Conservation (phyloP, 2,113 vertebrate species). For the Melanotaenia duboulayi region DNA sequence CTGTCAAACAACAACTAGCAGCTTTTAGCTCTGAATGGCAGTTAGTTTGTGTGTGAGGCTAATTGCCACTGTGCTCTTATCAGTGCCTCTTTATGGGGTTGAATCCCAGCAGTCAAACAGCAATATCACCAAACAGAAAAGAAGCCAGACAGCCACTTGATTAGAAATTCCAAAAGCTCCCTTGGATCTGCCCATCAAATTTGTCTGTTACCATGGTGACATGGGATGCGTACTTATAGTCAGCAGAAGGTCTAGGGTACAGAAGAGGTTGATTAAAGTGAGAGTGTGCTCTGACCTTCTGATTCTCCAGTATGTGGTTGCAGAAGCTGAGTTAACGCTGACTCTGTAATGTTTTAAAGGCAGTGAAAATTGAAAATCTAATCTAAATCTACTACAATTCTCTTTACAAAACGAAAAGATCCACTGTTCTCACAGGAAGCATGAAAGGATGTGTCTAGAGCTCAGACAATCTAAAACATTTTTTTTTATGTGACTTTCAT, state of each 20-base stretch:
- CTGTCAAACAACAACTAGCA: constrained; percentile 27
- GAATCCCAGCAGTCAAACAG: constrained; percentile 60
- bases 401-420: constrained; percentile 1
- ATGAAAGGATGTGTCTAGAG: neutral
- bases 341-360: constrained; percentile 16
- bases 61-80: constrained; percentile 59
- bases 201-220: constrained; percentile 61
- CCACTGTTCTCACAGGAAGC: constrained; percentile 1
- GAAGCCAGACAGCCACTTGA: constrained; percentile 66
- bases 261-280: constrained; percentile 60
- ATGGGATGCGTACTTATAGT: constrained; percentile 29
- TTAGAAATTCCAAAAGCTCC: constrained; percentile 70
- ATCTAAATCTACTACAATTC: neutral
- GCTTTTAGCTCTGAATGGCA: constrained; percentile 42
- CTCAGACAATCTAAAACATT: neutral
- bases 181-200: constrained; percentile 69
- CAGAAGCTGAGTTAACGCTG: neutral
- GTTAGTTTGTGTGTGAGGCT: constrained; percentile 42
- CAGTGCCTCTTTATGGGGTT: constrained; percentile 30
- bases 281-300: constrained; percentile 35
- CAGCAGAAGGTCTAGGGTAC: constrained; percentile 25
- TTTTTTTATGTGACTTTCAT: neutral
- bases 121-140: constrained; percentile 56
- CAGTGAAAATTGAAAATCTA: constrained; percentile 4
- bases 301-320: constrained; percentile 9